A percentile compares a stretch with the other conserved stretches of the same genome.
Conservation (phyloP, 2,113 vertebrate genomes). For the Lepidothrix coronata region DNA sequence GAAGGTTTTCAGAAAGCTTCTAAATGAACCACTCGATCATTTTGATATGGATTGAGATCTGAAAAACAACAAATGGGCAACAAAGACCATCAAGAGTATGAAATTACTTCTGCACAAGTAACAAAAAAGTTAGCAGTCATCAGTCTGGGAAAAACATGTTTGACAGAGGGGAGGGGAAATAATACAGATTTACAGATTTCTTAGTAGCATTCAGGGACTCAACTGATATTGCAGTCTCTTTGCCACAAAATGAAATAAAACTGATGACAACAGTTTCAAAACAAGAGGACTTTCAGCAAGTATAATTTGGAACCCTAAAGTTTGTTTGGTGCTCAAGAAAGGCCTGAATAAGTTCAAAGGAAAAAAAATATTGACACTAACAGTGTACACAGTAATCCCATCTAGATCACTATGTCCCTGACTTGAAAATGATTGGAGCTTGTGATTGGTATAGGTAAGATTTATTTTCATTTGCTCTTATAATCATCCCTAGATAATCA, state of each 20-base stretch:
- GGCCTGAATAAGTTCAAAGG: neutral
- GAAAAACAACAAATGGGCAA: neutral
- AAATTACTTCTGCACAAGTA: neutral
- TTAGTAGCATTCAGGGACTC: neutral
- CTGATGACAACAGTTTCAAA: neutral
- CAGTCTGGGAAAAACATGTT: neutral
- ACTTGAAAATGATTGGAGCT: neutral
- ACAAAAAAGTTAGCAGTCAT: neutral
- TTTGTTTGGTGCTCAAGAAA: neutral
- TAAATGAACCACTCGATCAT: neutral
- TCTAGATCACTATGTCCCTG: neutral
- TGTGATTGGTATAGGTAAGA: neutral
- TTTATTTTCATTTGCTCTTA: neutral
- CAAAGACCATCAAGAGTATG: neutral
- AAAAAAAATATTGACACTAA: neutral
- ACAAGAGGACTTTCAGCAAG: neutral
- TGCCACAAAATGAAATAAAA: neutral
- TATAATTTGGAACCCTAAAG: neutral
- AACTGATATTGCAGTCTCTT: neutral
- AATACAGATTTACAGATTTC: neutral
- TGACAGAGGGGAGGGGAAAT: neutral
- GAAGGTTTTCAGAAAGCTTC: neutral
- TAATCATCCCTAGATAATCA: neutral
- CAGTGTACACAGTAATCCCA: neutral
- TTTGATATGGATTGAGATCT: neutral